Conservation (phyloP, 2,888 invertebrate species). For the Harpalus rufipes region DNA sequence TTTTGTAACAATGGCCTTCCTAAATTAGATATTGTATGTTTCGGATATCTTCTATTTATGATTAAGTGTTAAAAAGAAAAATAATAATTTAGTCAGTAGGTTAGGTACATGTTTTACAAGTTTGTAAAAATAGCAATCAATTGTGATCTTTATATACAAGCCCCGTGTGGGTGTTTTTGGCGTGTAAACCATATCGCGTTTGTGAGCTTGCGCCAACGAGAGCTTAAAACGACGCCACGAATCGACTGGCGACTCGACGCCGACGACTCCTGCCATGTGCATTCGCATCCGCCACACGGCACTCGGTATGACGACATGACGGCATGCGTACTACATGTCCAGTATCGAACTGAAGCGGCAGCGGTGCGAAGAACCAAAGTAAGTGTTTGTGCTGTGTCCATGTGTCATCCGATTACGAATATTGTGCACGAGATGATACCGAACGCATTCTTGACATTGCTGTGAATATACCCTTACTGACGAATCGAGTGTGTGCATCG, state of each 20-base stretch:
- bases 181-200: too few species aligned
- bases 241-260: slow-evolving; percentile 12
- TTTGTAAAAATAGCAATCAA: too few species aligned
- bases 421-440: slow-evolving; percentile 9
- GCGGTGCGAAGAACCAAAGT: not conserved
- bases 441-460: slow-evolving; percentile 7
- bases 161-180: too few species aligned
- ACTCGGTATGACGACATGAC: not conserved
- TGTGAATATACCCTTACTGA: not conserved
- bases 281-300: slow-evolving; percentile 16
- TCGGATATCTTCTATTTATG: too few species aligned
- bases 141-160: too few species aligned
- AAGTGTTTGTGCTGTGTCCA: slow-evolving; percentile 27
- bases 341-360: slow-evolving; percentile 26
- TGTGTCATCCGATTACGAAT: not conserved
- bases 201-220: slow-evolving; percentile 3
- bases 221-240: not conserved
- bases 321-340: slow-evolving; percentile 15
- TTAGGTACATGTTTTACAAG: too few species aligned
- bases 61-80: too few species aligned
- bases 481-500: slow-evolving; percentile 3
- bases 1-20: too few species aligned
- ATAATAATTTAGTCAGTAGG: too few species aligned
- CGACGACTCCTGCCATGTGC: slow-evolving; percentile 26
- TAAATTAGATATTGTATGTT: too few species aligned